Percentiles rank a stretch among this genome's conserved stretches.
phyloP scores from a whole-genome alignment of 1,140 invertebrate genomes.

The Psilanteris sp. region DNA sequence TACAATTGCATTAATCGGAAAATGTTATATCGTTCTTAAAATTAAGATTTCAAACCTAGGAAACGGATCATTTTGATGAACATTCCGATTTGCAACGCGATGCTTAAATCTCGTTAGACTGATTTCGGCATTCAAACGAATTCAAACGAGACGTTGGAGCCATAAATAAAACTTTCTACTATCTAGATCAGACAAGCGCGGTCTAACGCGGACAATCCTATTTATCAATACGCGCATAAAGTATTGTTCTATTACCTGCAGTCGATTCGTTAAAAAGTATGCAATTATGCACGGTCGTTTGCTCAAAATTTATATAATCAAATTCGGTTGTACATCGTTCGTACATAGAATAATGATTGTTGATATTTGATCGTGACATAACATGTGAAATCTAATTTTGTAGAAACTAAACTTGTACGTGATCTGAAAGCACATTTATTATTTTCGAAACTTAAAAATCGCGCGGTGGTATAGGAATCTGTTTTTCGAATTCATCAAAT shows the following conservation, averaged over 20 bases:
- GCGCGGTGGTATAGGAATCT: background rate
- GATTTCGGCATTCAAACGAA: conserved; percentile 56
- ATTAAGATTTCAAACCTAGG: background rate
- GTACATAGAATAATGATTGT: conserved; percentile 16
- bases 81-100: background rate
- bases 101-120: conserved; percentile 40
- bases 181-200: conserved; percentile 41
- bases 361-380: conserved; percentile 33
- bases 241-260: conserved; percentile 47
- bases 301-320: conserved; percentile 55
- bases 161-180: conserved; percentile 58
- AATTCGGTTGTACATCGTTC: conserved; percentile 28
- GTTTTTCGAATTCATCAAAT: conserved; percentile 7
- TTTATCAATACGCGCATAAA: conserved; percentile 48
- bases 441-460: conserved; percentile 5
- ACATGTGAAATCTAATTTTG: conserved; percentile 40
- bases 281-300: conserved; percentile 52
- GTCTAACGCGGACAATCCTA: conserved; percentile 43
- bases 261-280: conserved; percentile 22
- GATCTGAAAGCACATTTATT: conserved; percentile 24
- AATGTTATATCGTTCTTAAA: too few species aligned
- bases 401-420: conserved; percentile 16
- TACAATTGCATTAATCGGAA: too few species aligned
- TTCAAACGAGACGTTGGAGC: conserved; percentile 37
- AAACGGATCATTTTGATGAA: conserved; percentile 1